A percentile compares a stretch with the other conserved stretches of the same genome.
Evolutionary conservation across 2,888 invertebrate genomes (phyloP).

Genomic region (Erebia aethiops): DNA sequence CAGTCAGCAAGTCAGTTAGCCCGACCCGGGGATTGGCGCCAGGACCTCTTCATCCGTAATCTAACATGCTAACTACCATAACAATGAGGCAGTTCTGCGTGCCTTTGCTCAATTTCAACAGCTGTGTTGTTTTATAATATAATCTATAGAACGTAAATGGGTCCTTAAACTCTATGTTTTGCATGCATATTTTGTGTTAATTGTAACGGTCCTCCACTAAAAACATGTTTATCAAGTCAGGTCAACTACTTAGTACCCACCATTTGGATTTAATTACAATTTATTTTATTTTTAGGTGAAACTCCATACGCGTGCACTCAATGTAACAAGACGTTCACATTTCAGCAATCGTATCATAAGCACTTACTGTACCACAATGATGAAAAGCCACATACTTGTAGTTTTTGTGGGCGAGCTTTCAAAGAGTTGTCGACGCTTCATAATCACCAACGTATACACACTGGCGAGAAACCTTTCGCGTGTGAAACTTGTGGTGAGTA

Average conservation of each 20-base stretch:
- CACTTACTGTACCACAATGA: conserved; percentile 93
- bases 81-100: no score
- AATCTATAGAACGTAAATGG: no score
- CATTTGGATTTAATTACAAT: conserved; percentile 16
- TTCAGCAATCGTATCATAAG: conserved; percentile 95
- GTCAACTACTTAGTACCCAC: not conserved
- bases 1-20: no score
- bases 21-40: no score
- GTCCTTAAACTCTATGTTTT: no score
- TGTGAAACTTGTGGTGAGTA: conserved; percentile 92
- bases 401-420: conserved; percentile 90
- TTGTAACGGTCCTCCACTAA: no score
- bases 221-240: no score
- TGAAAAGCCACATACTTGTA: conserved; percentile 91
- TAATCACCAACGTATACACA: conserved; percentile 93
- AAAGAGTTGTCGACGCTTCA: conserved; percentile 94
- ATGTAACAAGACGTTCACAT: conserved; percentile 93
- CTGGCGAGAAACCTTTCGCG: conserved; percentile 93
- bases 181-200: no score
- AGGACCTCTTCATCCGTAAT: no score
- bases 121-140: no score
- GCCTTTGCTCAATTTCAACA: no score
- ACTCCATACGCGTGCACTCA: conserved; percentile 92
- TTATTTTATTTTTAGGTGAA: conserved; percentile 84
- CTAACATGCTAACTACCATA: no score